Percentiles rank a stretch among this genome's conserved stretches.
Conservation (phyloP, 1,140 invertebrate genomes). For the Pararge aegeria region DNA sequence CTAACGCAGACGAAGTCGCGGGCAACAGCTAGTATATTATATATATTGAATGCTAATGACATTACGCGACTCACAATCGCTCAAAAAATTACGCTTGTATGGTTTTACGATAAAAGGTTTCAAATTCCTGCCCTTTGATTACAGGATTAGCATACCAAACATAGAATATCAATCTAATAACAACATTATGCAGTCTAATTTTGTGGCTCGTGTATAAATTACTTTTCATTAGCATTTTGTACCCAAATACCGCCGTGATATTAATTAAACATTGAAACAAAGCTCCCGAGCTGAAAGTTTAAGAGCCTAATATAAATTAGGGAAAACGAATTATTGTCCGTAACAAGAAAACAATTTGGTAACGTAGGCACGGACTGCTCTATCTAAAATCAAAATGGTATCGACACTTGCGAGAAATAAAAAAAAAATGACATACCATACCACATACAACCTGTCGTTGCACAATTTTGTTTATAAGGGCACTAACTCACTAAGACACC, state of each 20-base stretch:
- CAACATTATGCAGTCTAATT: not conserved
- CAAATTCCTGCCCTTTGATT: too few relatives aligned
- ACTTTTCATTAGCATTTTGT: slow-evolving; percentile 38
- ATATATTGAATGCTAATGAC: too few relatives aligned
- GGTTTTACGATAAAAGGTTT: too few relatives aligned
- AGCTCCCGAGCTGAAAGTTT: slow-evolving; percentile 48
- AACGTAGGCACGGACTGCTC: not conserved
- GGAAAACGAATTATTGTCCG: slow-evolving; percentile 55
- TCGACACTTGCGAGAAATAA: not conserved
- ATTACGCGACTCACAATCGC: too few relatives aligned
- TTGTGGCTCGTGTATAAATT: slow-evolving; percentile 5
- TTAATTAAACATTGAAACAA: slow-evolving; percentile 57
- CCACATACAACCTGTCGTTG: too few relatives aligned
- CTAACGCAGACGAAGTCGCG: too few relatives aligned
- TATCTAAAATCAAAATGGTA: not conserved
- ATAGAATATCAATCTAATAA: not conserved
- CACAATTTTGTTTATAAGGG: too few relatives aligned
- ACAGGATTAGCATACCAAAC: too few relatives aligned
- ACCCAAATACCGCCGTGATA: slow-evolving; percentile 28
- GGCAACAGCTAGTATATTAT: too few relatives aligned
- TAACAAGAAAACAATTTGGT: slow-evolving; percentile 52
- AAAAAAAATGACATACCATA: too few relatives aligned
- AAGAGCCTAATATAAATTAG: slow-evolving; percentile 58
- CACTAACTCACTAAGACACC: too few relatives aligned
- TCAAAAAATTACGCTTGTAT: too few relatives aligned